Conservation (phyloP, 2,797 vertebrate genomes). For the Benthosema pterotum region DNA sequence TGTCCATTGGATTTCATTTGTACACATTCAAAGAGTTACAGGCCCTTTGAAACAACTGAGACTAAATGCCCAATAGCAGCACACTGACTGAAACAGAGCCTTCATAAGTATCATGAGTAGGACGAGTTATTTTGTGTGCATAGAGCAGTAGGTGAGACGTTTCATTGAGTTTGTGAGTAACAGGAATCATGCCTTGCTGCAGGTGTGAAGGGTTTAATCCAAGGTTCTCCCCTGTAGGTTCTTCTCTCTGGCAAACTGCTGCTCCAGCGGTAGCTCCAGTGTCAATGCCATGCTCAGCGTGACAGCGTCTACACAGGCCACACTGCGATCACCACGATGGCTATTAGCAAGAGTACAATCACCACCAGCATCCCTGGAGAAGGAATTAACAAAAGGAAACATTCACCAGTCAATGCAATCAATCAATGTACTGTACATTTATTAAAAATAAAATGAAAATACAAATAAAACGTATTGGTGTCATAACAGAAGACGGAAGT, state of each 20-base stretch:
- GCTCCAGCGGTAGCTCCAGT: background rate
- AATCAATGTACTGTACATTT: background rate
- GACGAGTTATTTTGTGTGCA: no score
- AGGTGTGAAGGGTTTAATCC: constrained; percentile 7
- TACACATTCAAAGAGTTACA: no score
- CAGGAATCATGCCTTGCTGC: background rate
- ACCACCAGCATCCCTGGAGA: constrained; percentile 93
- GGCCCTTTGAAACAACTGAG: no score
- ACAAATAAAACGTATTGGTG: background rate
- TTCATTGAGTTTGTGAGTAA: background rate
- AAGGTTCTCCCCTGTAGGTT: constrained; percentile 5
- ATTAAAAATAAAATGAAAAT: background rate
- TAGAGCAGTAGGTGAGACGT: no score
- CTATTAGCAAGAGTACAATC: constrained; percentile 92
- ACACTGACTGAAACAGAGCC: no score
- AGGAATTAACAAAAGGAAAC: background rate
- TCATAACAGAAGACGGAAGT: constrained; percentile 20
- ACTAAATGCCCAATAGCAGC: no score
- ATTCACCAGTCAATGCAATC: background rate
- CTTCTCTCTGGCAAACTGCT: background rate
- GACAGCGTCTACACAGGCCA: constrained; percentile 82
- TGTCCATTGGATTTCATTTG: no score
- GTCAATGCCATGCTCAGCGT: background rate
- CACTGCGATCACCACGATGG: constrained; percentile 88
- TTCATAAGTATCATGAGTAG: no score